Percentiles rank a stretch among this genome's conserved stretches.
Conservation (phyloP, 2,888 invertebrate genomes). For the Torymus auratus region DNA sequence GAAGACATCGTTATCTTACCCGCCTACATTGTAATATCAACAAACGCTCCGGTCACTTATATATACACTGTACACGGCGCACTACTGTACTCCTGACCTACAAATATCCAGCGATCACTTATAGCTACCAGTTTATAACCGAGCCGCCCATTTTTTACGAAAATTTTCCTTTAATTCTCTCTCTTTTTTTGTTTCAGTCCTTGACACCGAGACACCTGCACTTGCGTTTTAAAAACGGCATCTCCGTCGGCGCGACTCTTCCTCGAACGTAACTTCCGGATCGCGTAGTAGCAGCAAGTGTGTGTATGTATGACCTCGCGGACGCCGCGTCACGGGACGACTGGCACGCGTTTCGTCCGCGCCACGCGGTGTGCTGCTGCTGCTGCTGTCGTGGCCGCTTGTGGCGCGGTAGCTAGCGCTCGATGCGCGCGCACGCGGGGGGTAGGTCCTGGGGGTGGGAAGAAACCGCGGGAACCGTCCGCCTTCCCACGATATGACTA, state of each 20-base stretch:
- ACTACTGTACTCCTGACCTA: too few species aligned
- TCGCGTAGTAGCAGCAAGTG: neutral
- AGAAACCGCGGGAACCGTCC: conserved; percentile 23
- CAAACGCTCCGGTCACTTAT: too few species aligned
- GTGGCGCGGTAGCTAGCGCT: neutral
- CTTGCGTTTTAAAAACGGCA: conserved; percentile 74
- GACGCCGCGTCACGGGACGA: conserved; percentile 36
- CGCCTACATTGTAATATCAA: too few species aligned
- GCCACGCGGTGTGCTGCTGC: neutral
- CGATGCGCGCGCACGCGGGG: conserved; percentile 21
- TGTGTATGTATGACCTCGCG: conserved; percentile 36
- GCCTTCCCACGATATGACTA: too few species aligned
- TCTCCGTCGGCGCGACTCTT: conserved; percentile 41
- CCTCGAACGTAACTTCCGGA: neutral
- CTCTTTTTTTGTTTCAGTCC: conserved; percentile 22
- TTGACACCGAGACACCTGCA: conserved; percentile 70
- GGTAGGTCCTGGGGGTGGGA: neutral
- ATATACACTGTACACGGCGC: too few species aligned
- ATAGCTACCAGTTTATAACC: too few species aligned
- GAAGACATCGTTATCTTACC: too few species aligned
- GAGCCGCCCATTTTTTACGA: too few species aligned
- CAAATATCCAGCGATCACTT: too few species aligned
- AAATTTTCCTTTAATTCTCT: too few species aligned
- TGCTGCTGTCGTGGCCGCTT: neutral
- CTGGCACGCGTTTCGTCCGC: conserved; percentile 29